phyloP scores from a whole-genome alignment of 2,888 invertebrate genomes.

The Conomelus anceps region DNA sequence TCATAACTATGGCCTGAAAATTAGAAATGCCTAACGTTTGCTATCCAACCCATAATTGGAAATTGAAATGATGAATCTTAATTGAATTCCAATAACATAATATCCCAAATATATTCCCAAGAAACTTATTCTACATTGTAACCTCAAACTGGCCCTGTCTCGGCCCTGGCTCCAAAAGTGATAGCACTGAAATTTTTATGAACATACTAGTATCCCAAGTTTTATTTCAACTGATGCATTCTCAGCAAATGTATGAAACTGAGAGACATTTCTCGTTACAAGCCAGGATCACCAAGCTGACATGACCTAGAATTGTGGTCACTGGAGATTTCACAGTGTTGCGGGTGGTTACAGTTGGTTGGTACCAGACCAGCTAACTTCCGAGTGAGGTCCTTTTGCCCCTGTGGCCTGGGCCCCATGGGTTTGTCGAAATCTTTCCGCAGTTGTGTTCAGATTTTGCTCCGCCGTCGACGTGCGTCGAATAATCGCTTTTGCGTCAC shows the following conservation, averaged over 20 bases:
- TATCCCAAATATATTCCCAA: too few relatives aligned
- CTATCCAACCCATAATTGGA: too few relatives aligned
- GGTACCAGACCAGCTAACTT: not conserved
- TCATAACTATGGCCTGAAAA: too few relatives aligned
- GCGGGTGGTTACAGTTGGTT: not conserved
- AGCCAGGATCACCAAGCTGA: not conserved
- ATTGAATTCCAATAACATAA: too few relatives aligned
- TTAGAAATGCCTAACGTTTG: too few relatives aligned
- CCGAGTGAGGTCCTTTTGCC: not conserved
- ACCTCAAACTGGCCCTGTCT: too few relatives aligned
- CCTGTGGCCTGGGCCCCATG: too few relatives aligned
- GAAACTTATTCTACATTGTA: too few relatives aligned
- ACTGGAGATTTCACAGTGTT: not conserved
- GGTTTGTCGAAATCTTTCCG: not conserved
- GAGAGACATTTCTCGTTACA: not conserved
- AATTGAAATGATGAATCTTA: too few relatives aligned
- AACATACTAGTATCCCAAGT: not conserved
- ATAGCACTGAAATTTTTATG: too few relatives aligned
- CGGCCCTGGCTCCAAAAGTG: too few relatives aligned
- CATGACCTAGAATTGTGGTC: not conserved
- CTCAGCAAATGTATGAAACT: too few relatives aligned
- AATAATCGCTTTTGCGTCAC: not conserved
- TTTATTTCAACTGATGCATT: not conserved
- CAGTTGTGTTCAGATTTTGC: not conserved
- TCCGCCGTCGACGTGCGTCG: not conserved